Evolutionary conservation across 2,888 invertebrate genomes (phyloP), one percentile per base, ranked within the genome.

Genomic region (Drosophila silvestris): DNA sequence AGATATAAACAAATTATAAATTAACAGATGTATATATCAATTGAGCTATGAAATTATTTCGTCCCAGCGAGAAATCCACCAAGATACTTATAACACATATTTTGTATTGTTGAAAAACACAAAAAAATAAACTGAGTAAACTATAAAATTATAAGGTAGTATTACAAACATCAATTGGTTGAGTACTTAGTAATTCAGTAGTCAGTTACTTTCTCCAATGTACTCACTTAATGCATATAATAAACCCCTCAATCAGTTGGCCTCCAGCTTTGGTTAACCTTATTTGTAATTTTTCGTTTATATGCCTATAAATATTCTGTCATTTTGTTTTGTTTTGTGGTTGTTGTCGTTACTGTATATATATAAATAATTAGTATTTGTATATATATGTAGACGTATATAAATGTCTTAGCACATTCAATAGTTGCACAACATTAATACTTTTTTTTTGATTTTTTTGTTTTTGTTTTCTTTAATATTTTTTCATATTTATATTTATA

Each of bases 351-450:
- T 70, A 58, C 47, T 61, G 70, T 81, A 67, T 74, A 68, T 83
- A 84, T 78, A 83, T 87, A 76, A 83, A 84, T 88, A 89, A 82
- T 83, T 85, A 79, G 83, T 88, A 81, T 89, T 81, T 82, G 80
- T 89, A 74, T 89, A 81, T 91, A 79, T 90, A 85, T 89, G 78
- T 88, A 90, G 90, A 88, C 84, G 86, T 83, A 84, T 87, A 86
- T 89, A 86, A 89, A 89, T 89, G 85, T 82, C 82, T 80, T 85
- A 89, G 89, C 88, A 86, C 85, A 70, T 87, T 86, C 76, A 82
- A 74, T 85, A 90, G 90, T 90, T 91, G 91, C 86, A 91, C 91
- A 91, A 91, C 90, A 89, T 86, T 82, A 89, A 89, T 89, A 87
- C 88, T 82, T 82, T 75, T 50, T 65, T 81, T 50, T 56, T 12